These are phyloP conservation scores for Synanceia verrucosa DNA, from an alignment of 2,797 vertebrate genomes.

Conservation along the genomic window DNA sequence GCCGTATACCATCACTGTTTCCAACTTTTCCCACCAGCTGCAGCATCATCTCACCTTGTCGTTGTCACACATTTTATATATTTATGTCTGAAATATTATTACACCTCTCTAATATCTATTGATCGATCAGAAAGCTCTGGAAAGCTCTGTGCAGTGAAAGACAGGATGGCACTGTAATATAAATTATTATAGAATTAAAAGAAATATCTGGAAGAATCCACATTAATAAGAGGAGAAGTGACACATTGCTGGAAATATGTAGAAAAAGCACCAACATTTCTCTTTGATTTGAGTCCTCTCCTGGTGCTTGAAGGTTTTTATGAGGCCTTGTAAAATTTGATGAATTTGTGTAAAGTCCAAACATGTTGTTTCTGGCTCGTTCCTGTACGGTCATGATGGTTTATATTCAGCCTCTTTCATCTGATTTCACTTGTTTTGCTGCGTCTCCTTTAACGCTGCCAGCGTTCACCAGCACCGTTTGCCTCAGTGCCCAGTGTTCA, in stretches of 20 bases:
- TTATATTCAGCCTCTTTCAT: constrained; percentile 5
- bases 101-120: no score
- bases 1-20: not conserved
- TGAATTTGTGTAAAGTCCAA: not conserved
- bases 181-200: no score
- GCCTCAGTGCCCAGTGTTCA: not conserved
- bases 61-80: no score
- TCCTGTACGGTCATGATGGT: constrained; percentile 17
- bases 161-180: no score
- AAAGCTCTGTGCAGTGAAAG: no score
- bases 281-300: not conserved
- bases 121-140: no score
- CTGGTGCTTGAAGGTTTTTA: not conserved
- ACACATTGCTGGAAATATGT: no score
- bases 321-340: not conserved
- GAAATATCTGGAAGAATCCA: no score
- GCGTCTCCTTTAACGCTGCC: not conserved
- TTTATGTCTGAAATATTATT: no score
- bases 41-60: no score
- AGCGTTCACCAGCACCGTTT: not conserved
- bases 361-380: not conserved
- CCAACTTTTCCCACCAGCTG: not conserved
- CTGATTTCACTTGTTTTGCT: constrained; percentile 27
- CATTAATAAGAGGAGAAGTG: not conserved
- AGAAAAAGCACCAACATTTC: not conserved